These are phyloP conservation scores for Silvanus unidentatus DNA, from an alignment of 2,888 invertebrate species.

Conservation along the genomic window DNA sequence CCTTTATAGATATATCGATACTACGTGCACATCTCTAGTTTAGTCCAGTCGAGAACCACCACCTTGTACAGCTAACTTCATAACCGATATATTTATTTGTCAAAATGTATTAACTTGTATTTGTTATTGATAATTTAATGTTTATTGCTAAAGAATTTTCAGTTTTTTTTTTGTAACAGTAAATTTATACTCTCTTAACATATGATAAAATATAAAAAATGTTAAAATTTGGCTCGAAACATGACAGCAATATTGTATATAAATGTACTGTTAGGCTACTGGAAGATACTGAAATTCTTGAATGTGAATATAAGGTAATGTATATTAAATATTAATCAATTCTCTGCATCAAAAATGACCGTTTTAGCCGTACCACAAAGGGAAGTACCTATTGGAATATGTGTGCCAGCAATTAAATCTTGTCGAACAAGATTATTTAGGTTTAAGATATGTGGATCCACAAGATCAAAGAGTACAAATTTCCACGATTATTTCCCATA, in stretches of 20 bases:
- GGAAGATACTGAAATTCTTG: conserved; percentile 85
- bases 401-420: conserved; percentile 87
- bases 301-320: conserved; percentile 84
- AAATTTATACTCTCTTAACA: conserved; percentile 13
- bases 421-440: conserved; percentile 91
- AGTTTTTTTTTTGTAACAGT: background rate
- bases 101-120: conserved; percentile 20
- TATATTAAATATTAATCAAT: conserved; percentile 9
- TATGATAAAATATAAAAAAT: conserved; percentile 25
- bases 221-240: conserved; percentile 53
- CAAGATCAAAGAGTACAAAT: conserved; percentile 74
- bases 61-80: too few species aligned
- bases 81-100: too few species aligned
- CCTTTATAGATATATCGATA: too few species aligned
- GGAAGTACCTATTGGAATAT: conserved; percentile 82
- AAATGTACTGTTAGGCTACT: conserved; percentile 84
- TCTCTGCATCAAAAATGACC: too few species aligned
- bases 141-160: conserved; percentile 12
- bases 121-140: conserved; percentile 18
- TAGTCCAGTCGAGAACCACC: too few species aligned
- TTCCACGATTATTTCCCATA: background rate
- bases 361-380: conserved; percentile 80
- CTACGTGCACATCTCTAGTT: too few species aligned
- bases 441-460: conserved; percentile 84
- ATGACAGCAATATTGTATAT: conserved; percentile 70